Evolutionary conservation across 2,113 vertebrate species (phyloP), one percentile per base, ranked within the genome.

Genomic region (Notarius quadriscutis): DNA sequence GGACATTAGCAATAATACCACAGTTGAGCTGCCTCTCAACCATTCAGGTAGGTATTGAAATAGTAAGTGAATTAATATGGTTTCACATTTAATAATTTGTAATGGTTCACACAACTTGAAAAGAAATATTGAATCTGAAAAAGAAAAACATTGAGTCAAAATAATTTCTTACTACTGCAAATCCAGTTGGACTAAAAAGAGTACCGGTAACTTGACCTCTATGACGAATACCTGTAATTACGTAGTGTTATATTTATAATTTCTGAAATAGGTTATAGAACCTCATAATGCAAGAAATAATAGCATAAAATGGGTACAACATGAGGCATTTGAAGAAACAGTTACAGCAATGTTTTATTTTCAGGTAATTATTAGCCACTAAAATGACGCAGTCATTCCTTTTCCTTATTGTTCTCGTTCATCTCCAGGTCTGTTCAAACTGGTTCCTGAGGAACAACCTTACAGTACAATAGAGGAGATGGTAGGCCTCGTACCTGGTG

Each of bases 341-440:
- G 15, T 5, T 78, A 15, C 25, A 51, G 51, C 50, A 57, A 30
- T 4, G 58, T n/a, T 53, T 53, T 55, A 20, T 78, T 2, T 27
- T 55, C 27, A 74, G 41, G 10, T 22, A 75, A 41, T 1, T 20
- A 77, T 10, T 51, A 20, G 48, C 22, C 72, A 51, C 2, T 58
- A 8, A 18, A 34, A 30, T n/a, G 41, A 0, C 20, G 0, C 34
- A 57, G 10, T 25, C 4, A 60, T 82, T 27, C 11, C 15, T 12
- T 58, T 62, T 71, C 34, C 34, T 75, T 85, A 41, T 14, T 50
- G 65, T 58, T 41, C 14, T 12, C 83, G 25, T 11, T 20, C 10
- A 2, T 89, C 14, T 63, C 27, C 91, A 99, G 97, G 96, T 55
- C 30, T 92, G 77, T 97, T 97, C 91, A 93, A 92, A 65, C 84